Percentiles rank a stretch among this genome's conserved stretches.
Conservation (phyloP, 2,797 vertebrate genomes). For the Takifugu rubripes region DNA sequence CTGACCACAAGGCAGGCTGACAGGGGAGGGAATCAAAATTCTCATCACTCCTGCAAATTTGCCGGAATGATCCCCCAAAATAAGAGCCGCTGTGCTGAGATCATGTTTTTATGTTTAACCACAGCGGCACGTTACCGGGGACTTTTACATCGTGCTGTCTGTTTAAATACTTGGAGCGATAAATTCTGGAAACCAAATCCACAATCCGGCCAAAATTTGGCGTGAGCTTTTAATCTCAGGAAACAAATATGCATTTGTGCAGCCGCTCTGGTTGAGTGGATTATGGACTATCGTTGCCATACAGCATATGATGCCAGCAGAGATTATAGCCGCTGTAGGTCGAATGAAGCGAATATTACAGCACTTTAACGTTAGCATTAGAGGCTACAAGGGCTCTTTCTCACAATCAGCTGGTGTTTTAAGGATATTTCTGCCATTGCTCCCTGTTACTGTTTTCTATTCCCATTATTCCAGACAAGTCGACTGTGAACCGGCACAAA, state of each 20-base stretch:
- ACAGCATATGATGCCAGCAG: slow-evolving; percentile 74
- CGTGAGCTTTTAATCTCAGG: slow-evolving; percentile 79
- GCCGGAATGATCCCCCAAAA: not conserved
- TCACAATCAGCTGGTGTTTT: slow-evolving; percentile 52
- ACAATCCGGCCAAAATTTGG: slow-evolving; percentile 46
- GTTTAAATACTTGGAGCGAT: slow-evolving; percentile 15
- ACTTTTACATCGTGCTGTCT: slow-evolving; percentile 7
- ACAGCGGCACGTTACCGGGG: too few relatives aligned
- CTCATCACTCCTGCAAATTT: slow-evolving; percentile 3
- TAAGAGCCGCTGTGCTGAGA: not conserved
- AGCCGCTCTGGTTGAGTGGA: slow-evolving; percentile 75
- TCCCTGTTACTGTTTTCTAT: slow-evolving; percentile 64
- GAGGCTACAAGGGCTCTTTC: slow-evolving; percentile 53
- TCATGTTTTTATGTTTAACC: too few relatives aligned
- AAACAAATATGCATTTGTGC: slow-evolving; percentile 80
- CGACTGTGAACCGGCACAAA: slow-evolving; percentile 71
- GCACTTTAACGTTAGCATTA: slow-evolving; percentile 50
- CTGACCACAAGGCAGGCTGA: slow-evolving; percentile 16
- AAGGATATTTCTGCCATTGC: slow-evolving; percentile 61
- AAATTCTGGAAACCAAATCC: too few relatives aligned
- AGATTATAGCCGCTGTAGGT: slow-evolving; percentile 72
- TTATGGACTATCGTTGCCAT: slow-evolving; percentile 78
- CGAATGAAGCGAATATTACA: slow-evolving; percentile 67
- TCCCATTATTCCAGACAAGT: slow-evolving; percentile 72
- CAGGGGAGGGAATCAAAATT: slow-evolving; percentile 1